These are phyloP conservation scores for Dromaius novaehollandiae DNA, from an alignment of 2,113 vertebrate species.

Conservation along the genomic window DNA sequence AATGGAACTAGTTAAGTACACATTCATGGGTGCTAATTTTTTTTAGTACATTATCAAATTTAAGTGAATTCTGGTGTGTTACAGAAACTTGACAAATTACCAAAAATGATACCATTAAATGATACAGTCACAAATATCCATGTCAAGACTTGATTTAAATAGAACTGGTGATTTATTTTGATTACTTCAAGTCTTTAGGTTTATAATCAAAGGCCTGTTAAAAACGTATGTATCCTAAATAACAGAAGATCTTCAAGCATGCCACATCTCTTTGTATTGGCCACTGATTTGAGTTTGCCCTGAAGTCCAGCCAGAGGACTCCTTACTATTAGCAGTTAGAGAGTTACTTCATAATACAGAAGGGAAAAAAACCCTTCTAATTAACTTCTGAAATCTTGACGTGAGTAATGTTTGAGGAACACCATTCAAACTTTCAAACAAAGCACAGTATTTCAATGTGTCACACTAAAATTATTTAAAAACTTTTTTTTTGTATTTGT, in stretches of 20 bases:
- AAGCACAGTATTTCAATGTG: neutral
- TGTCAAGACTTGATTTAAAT: neutral
- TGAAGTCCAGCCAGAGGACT: neutral
- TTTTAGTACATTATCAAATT: neutral
- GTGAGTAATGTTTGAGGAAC: neutral
- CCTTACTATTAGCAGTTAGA: neutral
- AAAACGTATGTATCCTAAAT: neutral
- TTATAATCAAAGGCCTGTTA: neutral
- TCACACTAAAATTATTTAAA: neutral
- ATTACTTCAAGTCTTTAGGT: neutral
- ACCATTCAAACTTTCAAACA: neutral
- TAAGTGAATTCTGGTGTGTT: rapidly evolving
- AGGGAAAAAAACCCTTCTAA: neutral
- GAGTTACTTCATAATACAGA: neutral
- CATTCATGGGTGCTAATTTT: neutral
- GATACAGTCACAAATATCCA: neutral
- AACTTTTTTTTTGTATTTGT: neutral
- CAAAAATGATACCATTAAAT: neutral
- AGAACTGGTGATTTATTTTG: neutral
- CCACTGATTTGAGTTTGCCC: neutral
- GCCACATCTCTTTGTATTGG: neutral
- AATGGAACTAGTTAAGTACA: neutral
- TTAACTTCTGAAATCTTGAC: neutral
- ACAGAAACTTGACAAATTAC: neutral
- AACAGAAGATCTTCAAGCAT: neutral